phyloP scores from a whole-genome alignment of 1,140 invertebrate genomes.

The Drosophila busckii region DNA sequence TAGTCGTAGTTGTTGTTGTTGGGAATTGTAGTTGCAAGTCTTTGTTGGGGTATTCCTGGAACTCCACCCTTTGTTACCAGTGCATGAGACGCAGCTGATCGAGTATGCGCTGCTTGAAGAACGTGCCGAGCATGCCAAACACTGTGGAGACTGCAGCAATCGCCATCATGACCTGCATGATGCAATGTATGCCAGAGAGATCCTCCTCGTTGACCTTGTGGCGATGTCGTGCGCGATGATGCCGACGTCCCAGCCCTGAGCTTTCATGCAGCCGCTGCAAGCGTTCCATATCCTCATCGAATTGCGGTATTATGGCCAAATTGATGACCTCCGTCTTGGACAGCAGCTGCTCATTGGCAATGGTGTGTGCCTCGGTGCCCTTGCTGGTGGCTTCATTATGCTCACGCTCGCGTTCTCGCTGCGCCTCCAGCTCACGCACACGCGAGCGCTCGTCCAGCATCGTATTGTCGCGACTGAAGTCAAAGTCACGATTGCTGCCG shows the following conservation, averaged over 20 bases:
- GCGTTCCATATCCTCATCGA: conserved; percentile 71
- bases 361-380: conserved; percentile 54
- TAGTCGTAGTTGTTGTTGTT: conserved; percentile 30
- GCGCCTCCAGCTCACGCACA: conserved; percentile 52
- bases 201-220: conserved; percentile 71
- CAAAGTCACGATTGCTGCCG: conserved; percentile 60
- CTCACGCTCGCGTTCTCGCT: conserved; percentile 45
- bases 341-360: conserved; percentile 74
- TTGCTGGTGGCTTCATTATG: conserved; percentile 59
- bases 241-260: conserved; percentile 41
- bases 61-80: conserved; percentile 75
- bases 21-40: conserved; percentile 9
- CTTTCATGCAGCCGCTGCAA: conserved; percentile 61
- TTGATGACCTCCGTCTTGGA: conserved; percentile 78
- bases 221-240: conserved; percentile 69
- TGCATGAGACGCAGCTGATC: conserved; percentile 78
- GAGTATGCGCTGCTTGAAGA: conserved; percentile 77
- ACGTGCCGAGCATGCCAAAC: conserved; percentile 78
- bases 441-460: conserved; percentile 71
- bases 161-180: conserved; percentile 79
- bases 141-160: conserved; percentile 77
- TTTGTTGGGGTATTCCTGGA: too few relatives aligned
- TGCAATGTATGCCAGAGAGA: conserved; percentile 74
- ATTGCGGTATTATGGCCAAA: conserved; percentile 77
- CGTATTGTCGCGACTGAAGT: conserved; percentile 72